Conservation (phyloP, 1,140 invertebrate species). For the Elysia chlorotica region DNA sequence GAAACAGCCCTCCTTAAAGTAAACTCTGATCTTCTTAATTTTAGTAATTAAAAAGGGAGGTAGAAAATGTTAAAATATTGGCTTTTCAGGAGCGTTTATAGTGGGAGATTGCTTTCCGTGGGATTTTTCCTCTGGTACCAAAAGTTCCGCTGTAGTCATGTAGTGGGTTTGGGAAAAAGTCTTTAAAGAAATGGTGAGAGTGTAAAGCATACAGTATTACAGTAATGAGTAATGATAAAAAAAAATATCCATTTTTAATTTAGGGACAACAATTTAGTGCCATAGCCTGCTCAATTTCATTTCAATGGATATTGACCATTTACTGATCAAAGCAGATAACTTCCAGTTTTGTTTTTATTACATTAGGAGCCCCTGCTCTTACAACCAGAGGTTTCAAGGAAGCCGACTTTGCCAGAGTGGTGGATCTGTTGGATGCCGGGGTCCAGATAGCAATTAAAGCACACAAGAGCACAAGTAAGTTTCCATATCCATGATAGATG, state of each 20-base stretch:
- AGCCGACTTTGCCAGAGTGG: conserved; percentile 83
- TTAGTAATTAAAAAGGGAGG: no score
- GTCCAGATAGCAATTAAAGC: conserved; percentile 48
- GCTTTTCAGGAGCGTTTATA: no score
- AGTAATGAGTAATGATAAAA: not conserved
- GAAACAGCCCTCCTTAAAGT: no score
- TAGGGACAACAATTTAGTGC: not conserved
- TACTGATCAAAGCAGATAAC: no score
- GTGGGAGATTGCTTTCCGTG: no score
- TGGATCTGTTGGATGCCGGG: conserved; percentile 78
- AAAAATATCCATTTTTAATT: not conserved
- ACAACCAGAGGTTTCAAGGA: conserved; percentile 92
- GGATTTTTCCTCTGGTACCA: no score
- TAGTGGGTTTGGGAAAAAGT: no score
- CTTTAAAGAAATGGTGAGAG: not conserved
- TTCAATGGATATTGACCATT: not conserved
- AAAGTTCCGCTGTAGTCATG: no score
- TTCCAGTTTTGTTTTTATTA: not conserved
- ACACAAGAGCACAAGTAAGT: conserved; percentile 55
- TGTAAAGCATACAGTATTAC: not conserved
- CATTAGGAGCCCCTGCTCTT: conserved; percentile 78
- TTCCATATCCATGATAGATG: not conserved
- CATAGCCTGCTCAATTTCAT: not conserved
- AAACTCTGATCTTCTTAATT: no score
- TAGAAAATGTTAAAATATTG: no score